Base-by-base conservation (phyloP, 1,140 invertebrate genomes). In the Cecropterus lyciades region DNA sequence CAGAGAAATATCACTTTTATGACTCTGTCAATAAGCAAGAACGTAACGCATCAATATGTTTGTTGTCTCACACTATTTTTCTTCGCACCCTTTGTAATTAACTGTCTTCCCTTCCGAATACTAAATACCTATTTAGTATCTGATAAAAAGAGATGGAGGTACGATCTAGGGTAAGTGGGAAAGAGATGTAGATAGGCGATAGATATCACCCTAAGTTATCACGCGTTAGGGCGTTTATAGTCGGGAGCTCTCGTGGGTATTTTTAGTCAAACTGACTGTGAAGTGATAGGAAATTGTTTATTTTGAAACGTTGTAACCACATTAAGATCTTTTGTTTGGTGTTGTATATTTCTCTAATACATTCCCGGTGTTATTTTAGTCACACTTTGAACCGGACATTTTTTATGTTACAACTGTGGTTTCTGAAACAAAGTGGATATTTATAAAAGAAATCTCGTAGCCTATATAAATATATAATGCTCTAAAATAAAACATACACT, bases 111-210 rank as follows among this genome's bases (percentile, higher is more conserved):
- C 87, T 87, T 84, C 85, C 72, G 89, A 89, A 89, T 90, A 89
- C 85, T 87, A 91, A 91, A 90, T 82, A 84, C 87, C 89, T 89
- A 91, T 90, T 89, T 89, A 89, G 79, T 83, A 80, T 69, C 57
- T 68, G 72, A 48, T 59, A 66, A 72, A 84, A 16, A 52, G 65
- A 65, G 69, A 82, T 5, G 43, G 59, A 43, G 42, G 63, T 73
- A 79, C 48, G 4, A 17, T 45, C 11, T 42, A 15, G 11, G 1
- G 5, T 57, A 15, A n/a, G 84, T 72, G 73, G 5, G 71, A 88
- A 59, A 77, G 82, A 62, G 89, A 87, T 33, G 66, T 6, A 15
- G 53, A 64, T 60, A n/a, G n/a, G n/a, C n/a, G n/a, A n/a, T n/a
- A n/a, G 65, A 59, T 37, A 53, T 75, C 75, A 67, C 82, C 87